Percentiles rank a stretch among this genome's conserved stretches.
phyloP scores from a whole-genome alignment of 2,113 vertebrate genomes.

The Oncorhynchus gorbuscha region DNA sequence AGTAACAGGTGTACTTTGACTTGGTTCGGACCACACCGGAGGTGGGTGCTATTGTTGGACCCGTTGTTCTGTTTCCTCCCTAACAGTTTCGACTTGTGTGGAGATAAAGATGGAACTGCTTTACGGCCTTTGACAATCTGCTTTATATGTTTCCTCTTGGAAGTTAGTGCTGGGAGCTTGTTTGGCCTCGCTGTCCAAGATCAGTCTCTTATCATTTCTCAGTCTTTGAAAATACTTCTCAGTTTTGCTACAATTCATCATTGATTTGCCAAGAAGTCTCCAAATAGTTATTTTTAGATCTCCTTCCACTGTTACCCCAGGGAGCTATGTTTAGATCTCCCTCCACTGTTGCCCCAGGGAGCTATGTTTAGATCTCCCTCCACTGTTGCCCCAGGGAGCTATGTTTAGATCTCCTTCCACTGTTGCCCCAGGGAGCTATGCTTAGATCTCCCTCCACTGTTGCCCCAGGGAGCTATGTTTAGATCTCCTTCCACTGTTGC shows the following conservation, averaged over 20 bases:
- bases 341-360: no score
- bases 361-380: slow-evolving; percentile 49
- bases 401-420: no score
- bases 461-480: slow-evolving; percentile 46
- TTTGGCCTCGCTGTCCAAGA: slow-evolving; percentile 9
- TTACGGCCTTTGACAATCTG: slow-evolving; percentile 15
- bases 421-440: no score
- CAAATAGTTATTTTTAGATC: slow-evolving; percentile 50
- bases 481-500: no score
- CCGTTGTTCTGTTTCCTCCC: slow-evolving; percentile 22
- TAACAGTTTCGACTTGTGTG: slow-evolving; percentile 25
- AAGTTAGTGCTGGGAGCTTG: slow-evolving; percentile 4
- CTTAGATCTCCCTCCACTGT: slow-evolving; percentile 46
- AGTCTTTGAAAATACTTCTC: slow-evolving; percentile 27
- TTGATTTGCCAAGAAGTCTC: slow-evolving; percentile 35
- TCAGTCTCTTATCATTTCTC: slow-evolving; percentile 16
- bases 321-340: no score
- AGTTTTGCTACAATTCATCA: slow-evolving; percentile 30
- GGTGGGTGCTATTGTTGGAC: slow-evolving; percentile 29
- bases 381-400: slow-evolving; percentile 43
- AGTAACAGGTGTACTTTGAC: slow-evolving; percentile 70
- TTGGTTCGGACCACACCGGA: slow-evolving; percentile 57
- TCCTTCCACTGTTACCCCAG: slow-evolving; percentile 35
- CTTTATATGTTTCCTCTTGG: slow-evolving; percentile 6
- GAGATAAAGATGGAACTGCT: slow-evolving; percentile 36